Conservation (phyloP, 2,113 vertebrate species). For the Montifringilla adamsi region DNA sequence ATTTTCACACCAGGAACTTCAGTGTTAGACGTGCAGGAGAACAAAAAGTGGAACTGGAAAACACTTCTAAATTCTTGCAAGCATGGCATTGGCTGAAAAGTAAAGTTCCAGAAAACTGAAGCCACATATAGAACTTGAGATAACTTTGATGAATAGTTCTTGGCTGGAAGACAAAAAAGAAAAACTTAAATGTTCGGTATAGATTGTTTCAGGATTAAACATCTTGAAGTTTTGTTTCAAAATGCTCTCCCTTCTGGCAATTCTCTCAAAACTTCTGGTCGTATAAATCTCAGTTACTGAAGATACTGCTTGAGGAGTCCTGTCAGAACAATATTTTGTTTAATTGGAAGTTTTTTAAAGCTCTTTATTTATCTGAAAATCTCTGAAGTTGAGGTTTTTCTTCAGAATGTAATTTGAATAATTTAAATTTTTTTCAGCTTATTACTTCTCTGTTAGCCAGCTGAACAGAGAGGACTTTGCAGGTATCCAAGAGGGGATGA, state of each 20-base stretch:
- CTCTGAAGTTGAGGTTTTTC: neutral
- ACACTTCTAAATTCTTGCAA: neutral
- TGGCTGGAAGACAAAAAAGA: slow-evolving; percentile 11
- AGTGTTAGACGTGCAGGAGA: neutral
- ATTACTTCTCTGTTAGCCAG: neutral
- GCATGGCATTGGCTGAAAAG: neutral
- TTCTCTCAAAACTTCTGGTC: slow-evolving; percentile 47
- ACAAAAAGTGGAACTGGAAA: neutral
- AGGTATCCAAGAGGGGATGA: neutral
- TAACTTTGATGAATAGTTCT: neutral
- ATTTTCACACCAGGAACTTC: neutral
- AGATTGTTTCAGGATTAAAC: slow-evolving; percentile 38
- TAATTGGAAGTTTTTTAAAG: neutral
- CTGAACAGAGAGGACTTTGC: neutral
- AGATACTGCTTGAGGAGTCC: neutral
- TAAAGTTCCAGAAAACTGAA: neutral
- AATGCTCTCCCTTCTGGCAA: slow-evolving; percentile 53
- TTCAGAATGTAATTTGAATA: neutral
- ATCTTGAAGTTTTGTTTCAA: slow-evolving; percentile 43
- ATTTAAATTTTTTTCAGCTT: neutral
- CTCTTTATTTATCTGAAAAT: neutral
- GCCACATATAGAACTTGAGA: neutral
- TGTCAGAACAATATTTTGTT: slow-evolving; percentile 11
- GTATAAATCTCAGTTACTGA: slow-evolving; percentile 4
- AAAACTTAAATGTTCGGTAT: neutral